phyloP scores from a whole-genome alignment of 1,140 invertebrate species.

The Caerostris darwini region DNA sequence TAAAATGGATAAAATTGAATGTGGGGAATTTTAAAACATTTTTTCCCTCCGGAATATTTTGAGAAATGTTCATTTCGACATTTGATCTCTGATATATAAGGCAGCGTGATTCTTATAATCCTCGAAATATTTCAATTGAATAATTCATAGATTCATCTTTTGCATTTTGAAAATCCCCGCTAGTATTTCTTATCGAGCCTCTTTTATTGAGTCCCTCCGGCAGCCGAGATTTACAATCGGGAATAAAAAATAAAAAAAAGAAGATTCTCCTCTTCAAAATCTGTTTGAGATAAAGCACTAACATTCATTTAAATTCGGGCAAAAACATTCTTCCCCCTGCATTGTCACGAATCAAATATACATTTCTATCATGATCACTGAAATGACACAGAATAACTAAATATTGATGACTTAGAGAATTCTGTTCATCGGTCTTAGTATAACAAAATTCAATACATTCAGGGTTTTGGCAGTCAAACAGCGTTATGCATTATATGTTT shows the following conservation, averaged over 20 bases:
- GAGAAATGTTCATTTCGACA: constrained; percentile 17
- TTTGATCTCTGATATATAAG: background rate
- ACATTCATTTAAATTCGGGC: background rate
- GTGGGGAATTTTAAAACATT: no score
- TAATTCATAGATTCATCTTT: constrained; percentile 11
- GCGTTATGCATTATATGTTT: no score
- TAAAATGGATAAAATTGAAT: no score
- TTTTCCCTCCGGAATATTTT: background rate
- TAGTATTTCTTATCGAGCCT: background rate
- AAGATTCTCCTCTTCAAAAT: background rate
- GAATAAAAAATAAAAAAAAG: background rate
- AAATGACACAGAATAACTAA: no score
- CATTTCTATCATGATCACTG: no score
- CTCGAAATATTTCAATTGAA: constrained; percentile 22
- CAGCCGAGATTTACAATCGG: background rate
- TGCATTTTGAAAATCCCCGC: constrained; percentile 1
- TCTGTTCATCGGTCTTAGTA: no score
- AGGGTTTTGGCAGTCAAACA: no score
- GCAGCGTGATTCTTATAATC: background rate
- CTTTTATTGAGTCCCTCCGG: background rate
- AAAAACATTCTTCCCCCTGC: background rate
- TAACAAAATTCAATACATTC: no score
- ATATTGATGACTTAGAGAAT: no score
- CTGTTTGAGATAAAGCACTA: background rate
- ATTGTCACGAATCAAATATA: no score